phyloP scores from a whole-genome alignment of 2,113 vertebrate genomes.

The Neolamprologus tretocephalus region DNA sequence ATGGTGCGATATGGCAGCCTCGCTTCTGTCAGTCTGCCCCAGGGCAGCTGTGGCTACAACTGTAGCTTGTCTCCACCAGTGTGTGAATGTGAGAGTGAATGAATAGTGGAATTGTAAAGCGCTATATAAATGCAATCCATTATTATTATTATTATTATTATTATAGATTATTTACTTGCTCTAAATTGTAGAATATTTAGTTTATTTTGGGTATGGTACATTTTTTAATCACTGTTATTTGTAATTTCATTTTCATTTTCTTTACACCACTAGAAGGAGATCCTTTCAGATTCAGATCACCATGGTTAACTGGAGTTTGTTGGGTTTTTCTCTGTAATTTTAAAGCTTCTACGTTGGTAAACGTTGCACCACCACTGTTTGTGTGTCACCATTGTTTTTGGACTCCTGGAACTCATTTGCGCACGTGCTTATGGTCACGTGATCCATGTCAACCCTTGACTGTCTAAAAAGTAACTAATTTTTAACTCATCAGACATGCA shows the following conservation, averaged over 20 bases:
- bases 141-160: too few relatives aligned
- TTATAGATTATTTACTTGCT: rapidly evolving
- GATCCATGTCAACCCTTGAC: too few relatives aligned
- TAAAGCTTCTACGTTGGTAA: background rate
- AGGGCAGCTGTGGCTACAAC: too few relatives aligned
- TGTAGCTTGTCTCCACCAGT: background rate
- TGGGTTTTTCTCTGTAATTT: rapidly evolving
- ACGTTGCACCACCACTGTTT: rapidly evolving
- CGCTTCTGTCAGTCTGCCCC: rapidly evolving
- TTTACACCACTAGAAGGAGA: background rate
- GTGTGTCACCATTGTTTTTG: too few relatives aligned
- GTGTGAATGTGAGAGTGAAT: background rate
- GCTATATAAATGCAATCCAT: background rate
- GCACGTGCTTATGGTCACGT: rapidly evolving
- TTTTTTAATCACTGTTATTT: background rate
- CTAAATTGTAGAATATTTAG: background rate
- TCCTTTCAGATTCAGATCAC: background rate
- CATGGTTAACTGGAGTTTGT: background rate
- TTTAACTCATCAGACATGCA: background rate
- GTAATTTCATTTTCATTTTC: background rate
- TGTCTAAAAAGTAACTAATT: background rate
- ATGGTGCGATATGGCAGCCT: rapidly evolving
- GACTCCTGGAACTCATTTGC: background rate
- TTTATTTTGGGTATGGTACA: background rate
- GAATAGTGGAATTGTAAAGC: background rate